Percentiles rank a stretch among this genome's conserved stretches.
Conservation (phyloP, 2,113 vertebrate genomes). For the Neogobius melanostomus region DNA sequence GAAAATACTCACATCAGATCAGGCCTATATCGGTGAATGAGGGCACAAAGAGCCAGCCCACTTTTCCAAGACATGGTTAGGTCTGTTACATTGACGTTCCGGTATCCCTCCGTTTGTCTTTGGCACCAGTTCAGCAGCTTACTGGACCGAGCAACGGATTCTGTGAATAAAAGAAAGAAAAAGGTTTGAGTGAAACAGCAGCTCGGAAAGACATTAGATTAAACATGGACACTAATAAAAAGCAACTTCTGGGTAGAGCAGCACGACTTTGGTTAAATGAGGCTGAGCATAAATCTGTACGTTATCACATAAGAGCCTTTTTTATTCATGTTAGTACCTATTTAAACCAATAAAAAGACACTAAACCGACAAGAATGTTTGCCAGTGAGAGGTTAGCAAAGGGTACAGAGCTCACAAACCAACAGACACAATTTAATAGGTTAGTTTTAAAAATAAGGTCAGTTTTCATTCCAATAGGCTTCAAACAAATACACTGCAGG, state of each 20-base stretch:
- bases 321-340: conserved; percentile 49
- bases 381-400: conserved; percentile 42
- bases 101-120: conserved; percentile 93
- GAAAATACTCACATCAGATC: conserved; percentile 90
- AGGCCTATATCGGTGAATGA: conserved; percentile 94
- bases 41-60: conserved; percentile 92
- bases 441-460: conserved; percentile 47
- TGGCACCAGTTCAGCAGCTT: conserved; percentile 97
- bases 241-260: conserved; percentile 14
- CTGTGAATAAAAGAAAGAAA: conserved; percentile 62
- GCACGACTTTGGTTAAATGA: conserved; percentile 21
- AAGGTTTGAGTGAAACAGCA: conserved; percentile 10
- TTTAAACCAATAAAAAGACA: conserved; percentile 20
- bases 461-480: conserved; percentile 28
- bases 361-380: conserved; percentile 29
- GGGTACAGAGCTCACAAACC: conserved; percentile 26
- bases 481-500: conserved; percentile 11
- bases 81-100: conserved; percentile 88
- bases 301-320: conserved; percentile 21
- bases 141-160: conserved; percentile 92
- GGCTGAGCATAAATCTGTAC: conserved; percentile 7
- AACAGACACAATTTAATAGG: neutral
- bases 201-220: conserved; percentile 11
- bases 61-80: conserved; percentile 98
- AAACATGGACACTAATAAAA: conserved; percentile 6